Conservation (phyloP, 2,113 vertebrate species). For the Pogonocichla stellata region DNA sequence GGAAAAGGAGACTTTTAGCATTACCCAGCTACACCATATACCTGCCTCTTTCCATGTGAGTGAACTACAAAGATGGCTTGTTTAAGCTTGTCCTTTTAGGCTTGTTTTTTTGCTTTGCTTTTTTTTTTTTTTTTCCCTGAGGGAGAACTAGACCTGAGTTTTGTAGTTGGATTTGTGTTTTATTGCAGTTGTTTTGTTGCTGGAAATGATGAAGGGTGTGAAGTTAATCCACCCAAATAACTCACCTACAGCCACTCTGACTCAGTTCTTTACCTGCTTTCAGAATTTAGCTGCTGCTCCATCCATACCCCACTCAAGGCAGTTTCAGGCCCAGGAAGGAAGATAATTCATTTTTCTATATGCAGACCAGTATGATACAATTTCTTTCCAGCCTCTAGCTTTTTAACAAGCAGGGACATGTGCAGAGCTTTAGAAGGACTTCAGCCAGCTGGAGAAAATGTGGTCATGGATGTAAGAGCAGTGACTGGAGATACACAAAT, state of each 20-base stretch:
- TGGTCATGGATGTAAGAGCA: fast-evolving
- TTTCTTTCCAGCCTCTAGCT: not conserved
- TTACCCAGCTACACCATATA: not conserved
- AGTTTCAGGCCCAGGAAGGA: not conserved
- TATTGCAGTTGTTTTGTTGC: not conserved
- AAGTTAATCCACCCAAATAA: not conserved
- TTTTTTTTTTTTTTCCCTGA: not conserved
- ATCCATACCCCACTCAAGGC: not conserved
- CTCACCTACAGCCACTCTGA: not conserved
- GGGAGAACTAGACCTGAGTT: not conserved
- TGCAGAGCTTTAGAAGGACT: not conserved
- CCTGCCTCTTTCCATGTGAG: not conserved
- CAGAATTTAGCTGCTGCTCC: not conserved
- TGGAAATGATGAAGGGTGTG: not conserved
- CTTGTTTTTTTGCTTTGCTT: not conserved
- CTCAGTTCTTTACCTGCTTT: not conserved
- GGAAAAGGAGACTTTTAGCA: not conserved
- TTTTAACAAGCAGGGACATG: not conserved
- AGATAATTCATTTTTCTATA: not conserved
- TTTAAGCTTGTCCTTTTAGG: not conserved
- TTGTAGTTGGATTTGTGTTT: not conserved
- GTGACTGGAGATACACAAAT: not conserved
- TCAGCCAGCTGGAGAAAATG: not conserved
- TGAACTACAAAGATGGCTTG: not conserved
- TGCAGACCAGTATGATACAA: not conserved